phyloP scores from a whole-genome alignment of 2,888 invertebrate genomes.

The Thecophora atra region DNA sequence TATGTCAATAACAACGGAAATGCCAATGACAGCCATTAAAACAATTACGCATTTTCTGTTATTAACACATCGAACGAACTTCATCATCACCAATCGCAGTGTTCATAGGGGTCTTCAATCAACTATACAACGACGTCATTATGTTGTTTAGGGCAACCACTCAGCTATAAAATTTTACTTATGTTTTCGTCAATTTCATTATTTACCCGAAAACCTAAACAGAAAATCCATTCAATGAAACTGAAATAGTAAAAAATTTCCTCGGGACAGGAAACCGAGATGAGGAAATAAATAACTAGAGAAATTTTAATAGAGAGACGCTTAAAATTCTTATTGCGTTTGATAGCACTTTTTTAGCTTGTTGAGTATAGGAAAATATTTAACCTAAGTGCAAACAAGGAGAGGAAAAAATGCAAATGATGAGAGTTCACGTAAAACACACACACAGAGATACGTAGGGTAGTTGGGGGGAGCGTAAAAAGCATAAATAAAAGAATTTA shows the following conservation, averaged over 20 bases:
- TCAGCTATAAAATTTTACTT: too few relatives aligned
- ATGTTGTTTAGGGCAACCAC: too few relatives aligned
- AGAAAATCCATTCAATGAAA: background rate
- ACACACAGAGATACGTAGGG: background rate
- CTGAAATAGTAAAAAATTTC: background rate
- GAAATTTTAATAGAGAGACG: slow-evolving; percentile 1
- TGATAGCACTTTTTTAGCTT: background rate
- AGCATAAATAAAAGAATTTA: background rate
- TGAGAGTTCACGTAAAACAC: background rate
- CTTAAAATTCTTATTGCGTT: slow-evolving; percentile 6
- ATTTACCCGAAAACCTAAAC: too few relatives aligned
- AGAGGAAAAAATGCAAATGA: background rate
- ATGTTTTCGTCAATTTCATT: too few relatives aligned
- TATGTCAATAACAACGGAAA: too few relatives aligned
- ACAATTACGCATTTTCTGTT: too few relatives aligned
- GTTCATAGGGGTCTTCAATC: too few relatives aligned
- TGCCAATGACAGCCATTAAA: too few relatives aligned
- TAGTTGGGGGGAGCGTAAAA: background rate
- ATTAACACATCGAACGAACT: too few relatives aligned
- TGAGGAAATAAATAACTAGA: background rate
- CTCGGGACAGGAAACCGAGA: background rate
- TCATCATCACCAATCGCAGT: too few relatives aligned
- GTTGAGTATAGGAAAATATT: slow-evolving; percentile 1
- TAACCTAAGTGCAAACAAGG: background rate
- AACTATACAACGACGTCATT: too few relatives aligned